phyloP scores from a whole-genome alignment of 2,113 vertebrate species.

The Pedionomus torquatus region DNA sequence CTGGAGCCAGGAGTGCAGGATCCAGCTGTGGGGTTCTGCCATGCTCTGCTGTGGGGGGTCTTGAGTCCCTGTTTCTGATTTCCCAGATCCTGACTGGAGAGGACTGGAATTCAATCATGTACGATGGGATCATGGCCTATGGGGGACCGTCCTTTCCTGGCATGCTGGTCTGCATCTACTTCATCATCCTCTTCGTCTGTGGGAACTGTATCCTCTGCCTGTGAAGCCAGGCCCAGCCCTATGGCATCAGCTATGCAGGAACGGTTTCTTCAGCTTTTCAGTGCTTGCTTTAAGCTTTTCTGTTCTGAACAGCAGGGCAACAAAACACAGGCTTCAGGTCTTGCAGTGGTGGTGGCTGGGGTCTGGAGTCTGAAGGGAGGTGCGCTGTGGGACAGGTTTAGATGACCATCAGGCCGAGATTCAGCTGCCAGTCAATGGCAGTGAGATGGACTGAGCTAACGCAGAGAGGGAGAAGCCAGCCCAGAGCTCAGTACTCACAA shows the following conservation, averaged over 20 bases:
- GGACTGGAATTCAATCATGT: constrained; percentile 95
- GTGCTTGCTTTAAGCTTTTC: neutral
- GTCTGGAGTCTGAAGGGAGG: neutral
- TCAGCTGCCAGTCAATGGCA: neutral
- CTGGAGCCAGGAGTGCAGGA: neutral
- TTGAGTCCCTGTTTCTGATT: neutral
- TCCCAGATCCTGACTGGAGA: constrained; percentile 92
- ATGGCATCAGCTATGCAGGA: neutral
- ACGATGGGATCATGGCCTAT: constrained; percentile 92
- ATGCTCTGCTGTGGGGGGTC: neutral
- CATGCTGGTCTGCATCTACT: constrained; percentile 92
- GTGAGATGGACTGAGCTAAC: neutral
- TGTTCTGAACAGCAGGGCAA: neutral
- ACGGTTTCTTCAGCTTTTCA: neutral
- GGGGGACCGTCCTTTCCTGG: constrained; percentile 91
- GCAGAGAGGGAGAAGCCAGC: neutral
- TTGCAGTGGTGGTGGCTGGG: neutral
- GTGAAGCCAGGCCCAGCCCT: neutral
- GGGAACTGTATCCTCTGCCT: constrained; percentile 93
- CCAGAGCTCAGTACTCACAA: neutral
- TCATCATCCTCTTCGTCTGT: constrained; percentile 91
- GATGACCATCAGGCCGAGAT: neutral
- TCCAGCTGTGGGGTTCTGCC: neutral
- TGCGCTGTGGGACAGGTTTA: neutral
- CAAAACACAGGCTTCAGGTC: neutral